phyloP scores from a whole-genome alignment of 2,797 vertebrate genomes.

The Esox lucius region DNA sequence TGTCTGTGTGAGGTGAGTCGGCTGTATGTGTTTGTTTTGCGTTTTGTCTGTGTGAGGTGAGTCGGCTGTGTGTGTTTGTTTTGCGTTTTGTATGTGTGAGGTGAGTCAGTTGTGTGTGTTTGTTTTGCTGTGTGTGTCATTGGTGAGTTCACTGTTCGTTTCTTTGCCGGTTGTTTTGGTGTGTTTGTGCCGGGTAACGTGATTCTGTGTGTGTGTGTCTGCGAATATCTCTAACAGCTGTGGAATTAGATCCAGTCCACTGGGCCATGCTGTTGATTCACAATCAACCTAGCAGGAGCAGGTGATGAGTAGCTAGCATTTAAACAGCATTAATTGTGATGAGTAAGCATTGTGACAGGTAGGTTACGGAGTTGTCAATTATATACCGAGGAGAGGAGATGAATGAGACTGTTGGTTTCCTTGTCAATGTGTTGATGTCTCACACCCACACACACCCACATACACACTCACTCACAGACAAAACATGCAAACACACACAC shows the following conservation, averaged over 20 bases:
- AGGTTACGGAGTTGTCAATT: neutral
- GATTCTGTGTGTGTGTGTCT: slow-evolving; percentile 3
- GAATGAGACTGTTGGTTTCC: neutral
- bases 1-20: neutral
- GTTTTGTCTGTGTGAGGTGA: too few relatives aligned
- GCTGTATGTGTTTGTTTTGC: slow-evolving; percentile 8
- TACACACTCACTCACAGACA: neutral
- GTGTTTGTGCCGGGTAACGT: neutral
- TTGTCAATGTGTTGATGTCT: neutral
- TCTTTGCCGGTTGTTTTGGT: too few relatives aligned
- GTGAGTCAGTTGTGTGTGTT: neutral
- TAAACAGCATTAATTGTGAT: neutral
- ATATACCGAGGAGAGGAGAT: neutral
- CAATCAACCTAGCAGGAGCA: slow-evolving; percentile 13
- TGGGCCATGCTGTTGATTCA: slow-evolving; percentile 29
- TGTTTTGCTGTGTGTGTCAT: neutral
- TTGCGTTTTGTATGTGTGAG: neutral
- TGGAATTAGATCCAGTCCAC: slow-evolving; percentile 30
- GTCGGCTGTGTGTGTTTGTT: neutral
- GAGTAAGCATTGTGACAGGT: slow-evolving; percentile 8
- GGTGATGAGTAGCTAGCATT: slow-evolving; percentile 6
- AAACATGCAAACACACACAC: neutral
- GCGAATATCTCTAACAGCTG: slow-evolving; percentile 40
- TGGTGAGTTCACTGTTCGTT: too few relatives aligned
- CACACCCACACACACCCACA: neutral